These are phyloP conservation scores for Molothrus aeneus DNA, from an alignment of 2,797 vertebrate genomes.

Conservation along the genomic window DNA sequence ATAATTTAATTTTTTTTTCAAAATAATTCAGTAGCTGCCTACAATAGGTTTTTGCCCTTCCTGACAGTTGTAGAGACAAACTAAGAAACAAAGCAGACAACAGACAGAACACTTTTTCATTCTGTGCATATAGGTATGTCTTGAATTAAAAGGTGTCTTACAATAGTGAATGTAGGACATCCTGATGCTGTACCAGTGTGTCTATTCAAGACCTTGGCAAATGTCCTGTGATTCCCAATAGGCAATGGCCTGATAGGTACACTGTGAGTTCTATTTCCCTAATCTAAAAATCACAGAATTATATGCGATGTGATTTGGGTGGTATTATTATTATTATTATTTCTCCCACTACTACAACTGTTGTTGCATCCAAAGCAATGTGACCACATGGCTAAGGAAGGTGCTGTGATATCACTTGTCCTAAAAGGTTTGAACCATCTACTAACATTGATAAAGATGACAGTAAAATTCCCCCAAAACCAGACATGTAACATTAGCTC, in stretches of 20 bases:
- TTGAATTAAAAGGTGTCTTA: neutral
- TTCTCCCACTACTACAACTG: neutral
- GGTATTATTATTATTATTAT: rapidly evolving
- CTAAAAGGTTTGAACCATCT: neutral
- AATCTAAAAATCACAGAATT: neutral
- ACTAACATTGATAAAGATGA: neutral
- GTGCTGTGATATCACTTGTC: neutral
- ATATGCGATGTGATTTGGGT: neutral
- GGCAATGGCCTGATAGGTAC: rapidly evolving
- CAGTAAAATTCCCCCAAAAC: neutral
- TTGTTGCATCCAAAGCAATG: neutral
- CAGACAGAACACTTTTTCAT: neutral
- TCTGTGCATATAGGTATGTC: too few species aligned
- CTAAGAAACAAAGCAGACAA: neutral
- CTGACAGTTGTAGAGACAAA: neutral
- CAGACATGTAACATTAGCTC: neutral
- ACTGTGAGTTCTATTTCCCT: neutral
- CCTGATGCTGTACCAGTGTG: rapidly evolving
- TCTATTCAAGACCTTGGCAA: neutral
- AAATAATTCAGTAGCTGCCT: neutral
- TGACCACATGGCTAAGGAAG: neutral
- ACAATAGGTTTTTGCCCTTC: neutral
- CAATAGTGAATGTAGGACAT: rapidly evolving
- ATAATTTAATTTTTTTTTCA: neutral
- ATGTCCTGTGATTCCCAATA: neutral